phyloP scores from a whole-genome alignment of 2,888 invertebrate genomes.

The Conops quadrifasciatus region DNA sequence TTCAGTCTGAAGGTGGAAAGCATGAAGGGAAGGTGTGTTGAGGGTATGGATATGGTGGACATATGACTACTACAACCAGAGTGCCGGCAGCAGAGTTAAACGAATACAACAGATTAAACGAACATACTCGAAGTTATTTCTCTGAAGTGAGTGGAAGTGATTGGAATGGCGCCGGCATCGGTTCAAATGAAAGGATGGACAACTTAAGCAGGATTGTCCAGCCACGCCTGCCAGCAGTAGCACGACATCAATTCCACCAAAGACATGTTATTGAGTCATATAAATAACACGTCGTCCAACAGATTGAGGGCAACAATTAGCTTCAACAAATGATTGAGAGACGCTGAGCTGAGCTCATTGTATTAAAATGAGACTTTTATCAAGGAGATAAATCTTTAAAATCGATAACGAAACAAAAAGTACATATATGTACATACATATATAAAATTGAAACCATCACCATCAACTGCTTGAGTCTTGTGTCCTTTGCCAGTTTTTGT shows the following conservation, averaged over 20 bases:
- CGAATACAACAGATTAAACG: too few species aligned
- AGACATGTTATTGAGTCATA: conserved; percentile 29
- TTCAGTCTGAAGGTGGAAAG: neutral
- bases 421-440: too few species aligned
- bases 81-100: neutral
- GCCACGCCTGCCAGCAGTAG: neutral
- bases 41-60: neutral
- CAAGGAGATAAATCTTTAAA: conserved; percentile 19
- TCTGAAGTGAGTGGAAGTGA: neutral
- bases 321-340: neutral
- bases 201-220: neutral
- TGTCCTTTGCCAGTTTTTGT: neutral
- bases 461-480: neutral
- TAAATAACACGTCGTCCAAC: conserved; percentile 27
- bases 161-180: neutral
- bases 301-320: conserved; percentile 30
- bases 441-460: too few species aligned
- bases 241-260: conserved; percentile 20
- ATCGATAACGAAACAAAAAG: neutral
- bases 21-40: neutral
- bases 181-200: neutral
- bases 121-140: too few species aligned
- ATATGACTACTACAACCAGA: neutral
- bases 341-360: conserved; percentile 15
- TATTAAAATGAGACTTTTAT: conserved; percentile 21